Base-by-base conservation (phyloP, 2,888 invertebrate species). In the Hypomecis atomaria region DNA sequence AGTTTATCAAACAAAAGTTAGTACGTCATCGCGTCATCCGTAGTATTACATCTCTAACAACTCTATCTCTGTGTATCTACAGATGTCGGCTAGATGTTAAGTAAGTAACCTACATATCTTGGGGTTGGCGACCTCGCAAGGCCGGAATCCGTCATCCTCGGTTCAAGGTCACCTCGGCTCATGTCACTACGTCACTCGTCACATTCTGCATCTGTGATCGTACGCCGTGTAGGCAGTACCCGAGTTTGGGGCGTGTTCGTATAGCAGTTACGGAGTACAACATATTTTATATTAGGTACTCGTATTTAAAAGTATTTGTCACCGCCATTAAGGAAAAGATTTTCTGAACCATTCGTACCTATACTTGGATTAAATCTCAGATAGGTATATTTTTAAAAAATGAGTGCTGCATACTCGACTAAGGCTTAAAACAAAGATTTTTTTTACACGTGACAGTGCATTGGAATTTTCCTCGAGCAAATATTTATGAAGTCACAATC, bases 191-290 rank as follows among this genome's bases (percentile, higher is more conserved):
- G 88, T 85, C 88, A 86, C 83, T 85, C 84, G 79, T 85, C 86
- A 86, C 79, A 81, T 86, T 89, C 89, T 90, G 89, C 90, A 90
- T 90, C 89, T 89, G 89, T 81, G 88, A 89, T 89, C 86, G 83
- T 86, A 58, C 47, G 36, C 44, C 3, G 23, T 9, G 38, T 8
- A 60, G 33, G 36, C 65, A 65, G 65, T 61, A 60, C 57, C 4
- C 11, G 4, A 49, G 63, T 38, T 64, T 50, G 40, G 33, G 40
- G 45, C 33, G 23, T 43, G 42, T 37, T 13, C 48, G 23, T 43
- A 11, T 13, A 53, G n/a, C 47, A 62, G 62, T 13, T 8, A 50
- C 40, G 23, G 6, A 8, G 40, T 4, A 33, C 48, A 8, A 33
- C 5, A n/a, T 4, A 48, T 6, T 48, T 8, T 45, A 6, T 6